Evolutionary conservation across 2,797 vertebrate species (phyloP).

Genomic region (Notolabrus celidotus): DNA sequence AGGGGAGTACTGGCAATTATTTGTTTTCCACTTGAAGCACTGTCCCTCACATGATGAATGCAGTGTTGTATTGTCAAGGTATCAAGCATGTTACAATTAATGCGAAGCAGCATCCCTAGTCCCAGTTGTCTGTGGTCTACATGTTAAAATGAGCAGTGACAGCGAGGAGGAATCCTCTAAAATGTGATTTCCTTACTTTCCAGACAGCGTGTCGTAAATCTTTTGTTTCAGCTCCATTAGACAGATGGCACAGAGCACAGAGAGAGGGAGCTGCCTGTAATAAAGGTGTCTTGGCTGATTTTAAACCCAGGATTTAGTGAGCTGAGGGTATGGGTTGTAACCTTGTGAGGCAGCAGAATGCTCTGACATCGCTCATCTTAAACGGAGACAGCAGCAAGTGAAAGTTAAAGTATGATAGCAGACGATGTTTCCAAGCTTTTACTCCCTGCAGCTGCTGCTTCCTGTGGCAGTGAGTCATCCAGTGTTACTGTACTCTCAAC

Average conservation of each 20-base stretch:
- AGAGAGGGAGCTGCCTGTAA: background rate
- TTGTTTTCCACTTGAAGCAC: no score
- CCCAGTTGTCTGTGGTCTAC: background rate
- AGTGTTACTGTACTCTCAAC: background rate
- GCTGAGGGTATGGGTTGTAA: background rate
- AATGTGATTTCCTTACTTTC: conserved; percentile 3
- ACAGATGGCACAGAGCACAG: conserved; percentile 1
- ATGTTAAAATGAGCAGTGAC: background rate
- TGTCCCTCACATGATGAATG: no score
- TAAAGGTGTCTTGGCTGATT: conserved; percentile 2
- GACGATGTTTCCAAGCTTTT: background rate
- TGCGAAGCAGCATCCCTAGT: background rate
- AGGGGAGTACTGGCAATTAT: no score
- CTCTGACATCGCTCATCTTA: background rate
- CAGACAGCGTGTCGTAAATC: conserved; percentile 1
- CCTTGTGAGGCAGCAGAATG: conserved; percentile 5
- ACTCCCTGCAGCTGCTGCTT: conserved; percentile 7
- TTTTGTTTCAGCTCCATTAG: conserved; percentile 2
- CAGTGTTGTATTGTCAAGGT: no score
- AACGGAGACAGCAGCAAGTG: background rate
- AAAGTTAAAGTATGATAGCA: background rate
- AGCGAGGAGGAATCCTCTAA: background rate
- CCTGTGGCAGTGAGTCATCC: conserved; percentile 19
- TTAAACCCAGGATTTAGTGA: conserved; percentile 8
- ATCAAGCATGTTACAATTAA: no score